Conservation (phyloP, 2,888 invertebrate genomes). For the Synanthedon formicaeformis region DNA sequence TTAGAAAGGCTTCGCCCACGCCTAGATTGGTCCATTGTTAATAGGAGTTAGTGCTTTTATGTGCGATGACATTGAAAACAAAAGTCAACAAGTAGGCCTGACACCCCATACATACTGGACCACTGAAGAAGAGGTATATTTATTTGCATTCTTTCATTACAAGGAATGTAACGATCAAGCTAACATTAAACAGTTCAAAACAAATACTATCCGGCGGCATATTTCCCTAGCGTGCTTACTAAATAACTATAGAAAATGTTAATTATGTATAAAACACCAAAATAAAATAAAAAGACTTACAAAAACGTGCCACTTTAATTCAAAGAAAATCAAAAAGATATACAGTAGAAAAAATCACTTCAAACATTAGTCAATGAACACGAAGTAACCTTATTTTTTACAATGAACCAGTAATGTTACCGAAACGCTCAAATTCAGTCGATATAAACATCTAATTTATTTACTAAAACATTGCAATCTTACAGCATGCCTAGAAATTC, state of each 20-base stretch:
- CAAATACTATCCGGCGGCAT: neutral
- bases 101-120: constrained; percentile 49
- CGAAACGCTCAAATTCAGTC: constrained; percentile 51
- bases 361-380: neutral
- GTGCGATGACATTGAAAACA: constrained; percentile 52
- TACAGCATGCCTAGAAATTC: constrained; percentile 41
- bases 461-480: constrained; percentile 21
- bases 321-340: neutral
- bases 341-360: neutral
- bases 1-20: too few species aligned
- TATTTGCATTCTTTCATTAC: constrained; percentile 42
- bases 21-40: too few species aligned
- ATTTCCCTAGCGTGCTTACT: constrained; percentile 3
- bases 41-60: neutral
- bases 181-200: constrained; percentile 1
- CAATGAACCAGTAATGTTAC: constrained; percentile 24
- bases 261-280: neutral
- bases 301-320: neutral
- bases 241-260: neutral
- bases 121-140: constrained; percentile 63
- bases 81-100: constrained; percentile 53
- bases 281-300: neutral
- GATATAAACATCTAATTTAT: constrained; percentile 38
- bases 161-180: constrained; percentile 9
- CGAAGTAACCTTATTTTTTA: neutral